Conservation (phyloP, 2,113 vertebrate genomes). For the Passer domesticus region DNA sequence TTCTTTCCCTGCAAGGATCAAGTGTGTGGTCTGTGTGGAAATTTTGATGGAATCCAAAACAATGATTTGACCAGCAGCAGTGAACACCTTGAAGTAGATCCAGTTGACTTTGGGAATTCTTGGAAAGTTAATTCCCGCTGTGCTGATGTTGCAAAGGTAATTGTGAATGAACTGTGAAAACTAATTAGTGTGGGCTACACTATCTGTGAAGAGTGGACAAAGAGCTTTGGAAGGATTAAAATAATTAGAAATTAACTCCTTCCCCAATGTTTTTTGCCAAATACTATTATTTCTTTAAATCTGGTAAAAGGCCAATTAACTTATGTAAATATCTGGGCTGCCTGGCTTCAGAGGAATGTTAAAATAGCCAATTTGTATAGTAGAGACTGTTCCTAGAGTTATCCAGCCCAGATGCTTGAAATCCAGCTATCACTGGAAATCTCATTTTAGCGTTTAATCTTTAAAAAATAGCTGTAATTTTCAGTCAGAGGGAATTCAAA, state of each 20-base stretch:
- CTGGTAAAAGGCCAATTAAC: neutral
- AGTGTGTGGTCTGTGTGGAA: slow-evolving; percentile 95
- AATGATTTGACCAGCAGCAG: slow-evolving; percentile 92
- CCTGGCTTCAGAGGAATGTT: neutral
- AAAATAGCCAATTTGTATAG: neutral
- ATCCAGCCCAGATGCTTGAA: neutral
- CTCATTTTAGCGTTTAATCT: neutral
- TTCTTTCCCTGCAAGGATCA: slow-evolving; percentile 75
- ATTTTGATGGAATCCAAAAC: slow-evolving; percentile 93
- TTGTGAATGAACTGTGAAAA: neutral
- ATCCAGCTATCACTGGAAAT: slow-evolving; percentile 10
- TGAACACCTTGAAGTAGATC: slow-evolving; percentile 89
- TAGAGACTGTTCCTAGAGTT: neutral
- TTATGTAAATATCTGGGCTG: neutral
- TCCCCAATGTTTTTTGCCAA: neutral
- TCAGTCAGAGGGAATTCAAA: neutral
- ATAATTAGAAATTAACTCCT: neutral
- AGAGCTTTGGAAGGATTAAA: neutral
- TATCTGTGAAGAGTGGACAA: neutral
- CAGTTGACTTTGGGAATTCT: slow-evolving; percentile 91
- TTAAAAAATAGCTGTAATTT: neutral
- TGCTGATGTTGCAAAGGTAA: slow-evolving; percentile 87
- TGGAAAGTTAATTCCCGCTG: slow-evolving; percentile 91
- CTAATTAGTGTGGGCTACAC: neutral
- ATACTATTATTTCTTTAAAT: neutral